Conservation (phyloP, 2,888 invertebrate genomes). For the Drosophila dives region DNA sequence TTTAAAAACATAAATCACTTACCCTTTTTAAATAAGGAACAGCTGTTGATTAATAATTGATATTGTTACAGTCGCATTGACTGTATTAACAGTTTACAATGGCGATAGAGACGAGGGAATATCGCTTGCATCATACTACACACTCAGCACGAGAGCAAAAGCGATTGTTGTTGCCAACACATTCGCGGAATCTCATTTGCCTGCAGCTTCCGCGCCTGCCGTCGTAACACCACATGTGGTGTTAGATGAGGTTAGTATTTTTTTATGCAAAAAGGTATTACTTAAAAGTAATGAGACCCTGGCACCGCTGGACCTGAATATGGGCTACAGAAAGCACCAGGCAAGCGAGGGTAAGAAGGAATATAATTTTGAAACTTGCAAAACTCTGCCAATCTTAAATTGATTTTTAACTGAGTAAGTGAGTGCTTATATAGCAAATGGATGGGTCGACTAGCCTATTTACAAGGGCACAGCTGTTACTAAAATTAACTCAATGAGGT, state of each 20-base stretch:
- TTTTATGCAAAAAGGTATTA: background rate
- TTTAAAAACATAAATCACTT: background rate
- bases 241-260: background rate
- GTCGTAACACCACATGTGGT: too few relatives aligned
- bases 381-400: constrained; percentile 11
- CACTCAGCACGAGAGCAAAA: too few relatives aligned
- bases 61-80: background rate
- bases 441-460: background rate
- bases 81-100: too few relatives aligned
- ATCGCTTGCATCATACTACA: too few relatives aligned
- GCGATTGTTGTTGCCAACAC: too few relatives aligned
- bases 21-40: background rate
- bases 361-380: constrained; percentile 33
- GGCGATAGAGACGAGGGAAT: too few relatives aligned
- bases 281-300: background rate
- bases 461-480: background rate
- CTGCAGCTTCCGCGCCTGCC: too few relatives aligned
- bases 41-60: background rate
- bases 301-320: constrained; percentile 18
- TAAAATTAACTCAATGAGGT: background rate
- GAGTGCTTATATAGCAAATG: constrained; percentile 9
- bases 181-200: too few relatives aligned
- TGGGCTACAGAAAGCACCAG: constrained; percentile 30
- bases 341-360: constrained; percentile 24
- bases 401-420: constrained; percentile 4